Evolutionary conservation across 1,140 invertebrate species (phyloP).

Genomic region (Stegodyphus mimosarum): DNA sequence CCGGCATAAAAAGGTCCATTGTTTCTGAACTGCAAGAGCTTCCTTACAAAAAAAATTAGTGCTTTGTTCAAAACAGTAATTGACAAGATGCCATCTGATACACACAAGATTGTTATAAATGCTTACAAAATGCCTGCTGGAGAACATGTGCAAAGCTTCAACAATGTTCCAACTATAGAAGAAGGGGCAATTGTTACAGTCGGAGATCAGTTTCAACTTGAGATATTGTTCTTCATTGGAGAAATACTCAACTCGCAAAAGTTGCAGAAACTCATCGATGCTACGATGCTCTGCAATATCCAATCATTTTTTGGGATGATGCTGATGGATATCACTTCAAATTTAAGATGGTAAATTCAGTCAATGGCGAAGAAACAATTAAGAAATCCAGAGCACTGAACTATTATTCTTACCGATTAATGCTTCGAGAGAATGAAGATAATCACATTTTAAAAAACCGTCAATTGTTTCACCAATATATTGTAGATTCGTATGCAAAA

Average conservation of each 20-base stretch:
- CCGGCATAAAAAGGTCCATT: background rate
- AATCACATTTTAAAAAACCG: slow-evolving; percentile 6
- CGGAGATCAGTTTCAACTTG: slow-evolving; percentile 22
- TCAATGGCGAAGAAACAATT: slow-evolving; percentile 9
- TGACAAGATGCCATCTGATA: slow-evolving; percentile 58
- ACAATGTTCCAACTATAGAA: slow-evolving; percentile 66
- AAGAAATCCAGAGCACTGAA: background rate
- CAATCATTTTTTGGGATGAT: slow-evolving; percentile 49
- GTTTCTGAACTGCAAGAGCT: slow-evolving; percentile 32
- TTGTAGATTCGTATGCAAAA: slow-evolving; percentile 38
- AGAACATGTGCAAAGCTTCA: slow-evolving; percentile 68
- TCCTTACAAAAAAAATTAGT: slow-evolving; percentile 51
- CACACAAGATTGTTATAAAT: slow-evolving; percentile 63
- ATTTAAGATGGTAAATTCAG: too few species aligned
- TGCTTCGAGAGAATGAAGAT: slow-evolving; percentile 4
- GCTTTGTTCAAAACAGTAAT: slow-evolving; percentile 60
- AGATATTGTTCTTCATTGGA: slow-evolving; percentile 58
- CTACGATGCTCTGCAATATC: slow-evolving; percentile 59
- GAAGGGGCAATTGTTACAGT: slow-evolving; percentile 57
- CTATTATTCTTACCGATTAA: background rate
- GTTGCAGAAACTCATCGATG: slow-evolving; percentile 49
- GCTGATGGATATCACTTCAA: too few species aligned
- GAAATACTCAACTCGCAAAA: slow-evolving; percentile 21
- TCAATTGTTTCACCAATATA: slow-evolving; percentile 18
- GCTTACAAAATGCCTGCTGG: slow-evolving; percentile 66